Base-by-base conservation (phyloP, 2,888 invertebrate species). In the Ophraella communa region DNA sequence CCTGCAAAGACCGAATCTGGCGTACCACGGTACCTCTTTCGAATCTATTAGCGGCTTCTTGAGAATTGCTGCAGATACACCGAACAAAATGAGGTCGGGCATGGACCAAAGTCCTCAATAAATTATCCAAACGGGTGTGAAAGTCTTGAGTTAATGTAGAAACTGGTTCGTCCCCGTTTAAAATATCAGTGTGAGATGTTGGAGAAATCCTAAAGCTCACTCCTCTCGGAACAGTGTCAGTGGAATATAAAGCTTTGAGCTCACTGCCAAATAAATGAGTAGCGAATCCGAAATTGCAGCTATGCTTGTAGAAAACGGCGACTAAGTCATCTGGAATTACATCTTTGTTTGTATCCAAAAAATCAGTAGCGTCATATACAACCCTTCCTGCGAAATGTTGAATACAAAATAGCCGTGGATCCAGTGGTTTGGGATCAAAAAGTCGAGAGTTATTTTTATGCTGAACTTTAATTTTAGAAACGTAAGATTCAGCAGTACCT, bases 251-350 rank as follows among this genome's bases (percentile, higher is more conserved):
- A 1, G 91, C 90, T 84, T 95, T 95, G 67, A 97, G 84, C 81
- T 97, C 97, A 58, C 93, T 91, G 1, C 95, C 94, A 80, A 97
- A 97, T n/a, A 97, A 85, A 80, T 97, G 96, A 17, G 95, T 95
- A 0, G 95, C 96, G 82, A 97, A 97, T n/a, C 96, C 96, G 82
- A 97, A 97, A 80, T 94, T 95, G 83, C 96, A 97, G 62, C 89
- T 90, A 76, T 95, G 92, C 77, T 93, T 93, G 83, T 95, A 93
- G 83, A 97, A 97, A 1, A 95, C 94, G 0, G 93, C 91, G 1
- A 97, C 93, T 75, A 96, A 84, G 80, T 96, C 96, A 80, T 95
- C 96, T 1, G 95, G 94, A 52, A 96, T 91, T 10, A 93, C 91
- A 83, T 97, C 96, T 70, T 93, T 90, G 84, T 97, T 97, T 10